phyloP scores from a whole-genome alignment of 2,888 invertebrate genomes.

The Pardosa pseudoannulata region DNA sequence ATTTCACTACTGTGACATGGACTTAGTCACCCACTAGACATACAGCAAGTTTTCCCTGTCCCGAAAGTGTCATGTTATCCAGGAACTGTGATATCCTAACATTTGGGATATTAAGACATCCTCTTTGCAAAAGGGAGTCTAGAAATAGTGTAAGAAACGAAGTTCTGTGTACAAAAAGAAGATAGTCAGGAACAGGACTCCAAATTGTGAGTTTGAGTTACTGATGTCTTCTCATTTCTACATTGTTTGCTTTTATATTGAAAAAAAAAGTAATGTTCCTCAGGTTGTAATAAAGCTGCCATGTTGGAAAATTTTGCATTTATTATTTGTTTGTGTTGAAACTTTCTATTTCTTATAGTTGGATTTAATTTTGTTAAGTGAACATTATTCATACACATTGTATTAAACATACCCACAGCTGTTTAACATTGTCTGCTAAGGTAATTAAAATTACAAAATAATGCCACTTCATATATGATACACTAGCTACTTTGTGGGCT shows the following conservation, averaged over 20 bases:
- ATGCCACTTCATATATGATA: too few relatives aligned
- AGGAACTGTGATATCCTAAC: constrained; percentile 72
- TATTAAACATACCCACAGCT: too few relatives aligned
- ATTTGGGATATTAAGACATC: constrained; percentile 57
- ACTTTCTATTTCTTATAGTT: too few relatives aligned
- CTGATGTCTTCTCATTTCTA: constrained; percentile 73
- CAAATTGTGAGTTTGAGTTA: constrained; percentile 67
- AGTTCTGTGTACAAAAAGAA: constrained; percentile 71
- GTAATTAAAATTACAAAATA: too few relatives aligned
- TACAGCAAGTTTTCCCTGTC: constrained; percentile 65
- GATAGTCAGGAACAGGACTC: constrained; percentile 68
- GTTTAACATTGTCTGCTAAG: too few relatives aligned
- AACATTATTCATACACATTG: too few relatives aligned
- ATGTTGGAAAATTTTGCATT: constrained; percentile 61
- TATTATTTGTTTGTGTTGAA: too few relatives aligned
- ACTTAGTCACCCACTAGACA: constrained; percentile 62
- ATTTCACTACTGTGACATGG: constrained; percentile 60
- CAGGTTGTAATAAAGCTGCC: constrained; percentile 74
- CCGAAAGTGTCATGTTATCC: constrained; percentile 73
- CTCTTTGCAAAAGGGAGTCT: constrained; percentile 65
- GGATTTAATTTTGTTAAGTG: too few relatives aligned
- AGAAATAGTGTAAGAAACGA: constrained; percentile 58
- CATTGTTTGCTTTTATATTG: constrained; percentile 73
- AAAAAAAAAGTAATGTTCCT: constrained; percentile 73
- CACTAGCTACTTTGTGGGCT: too few relatives aligned